A percentile compares a stretch with the other conserved stretches of the same genome.
Conservation (phyloP, 2,113 vertebrate genomes). For the Apteryx mantelli region DNA sequence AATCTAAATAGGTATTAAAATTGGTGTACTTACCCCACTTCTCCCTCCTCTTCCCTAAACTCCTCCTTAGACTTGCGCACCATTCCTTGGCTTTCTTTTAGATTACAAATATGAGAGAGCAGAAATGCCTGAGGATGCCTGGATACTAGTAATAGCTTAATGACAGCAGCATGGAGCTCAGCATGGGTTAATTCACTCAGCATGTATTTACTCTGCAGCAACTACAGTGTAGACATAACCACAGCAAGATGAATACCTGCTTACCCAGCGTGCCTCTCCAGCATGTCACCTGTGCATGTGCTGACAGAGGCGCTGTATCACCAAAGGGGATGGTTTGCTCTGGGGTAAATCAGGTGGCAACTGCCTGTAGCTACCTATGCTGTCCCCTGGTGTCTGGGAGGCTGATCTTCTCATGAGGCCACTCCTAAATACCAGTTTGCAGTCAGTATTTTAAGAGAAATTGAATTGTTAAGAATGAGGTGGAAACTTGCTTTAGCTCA, state of each 20-base stretch:
- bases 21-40: background rate
- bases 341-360: background rate
- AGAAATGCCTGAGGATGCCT: background rate
- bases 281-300: no score
- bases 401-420: background rate
- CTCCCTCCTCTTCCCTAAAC: background rate
- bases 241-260: background rate
- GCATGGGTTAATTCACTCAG: background rate
- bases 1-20: background rate
- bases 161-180: background rate
- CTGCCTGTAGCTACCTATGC: background rate
- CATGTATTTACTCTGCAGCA: background rate
- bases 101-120: background rate
- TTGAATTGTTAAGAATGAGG: background rate
- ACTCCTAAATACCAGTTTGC: background rate
- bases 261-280: background rate
- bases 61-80: background rate
- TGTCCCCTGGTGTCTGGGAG: background rate
- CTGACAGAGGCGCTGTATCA: background rate
- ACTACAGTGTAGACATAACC: background rate
- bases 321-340: background rate
- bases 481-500: background rate
- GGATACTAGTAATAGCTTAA: accelerated
- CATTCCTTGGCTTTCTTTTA: background rate
- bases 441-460: background rate